phyloP scores from a whole-genome alignment of 2,888 invertebrate genomes.

The Cremastinae sp. region DNA sequence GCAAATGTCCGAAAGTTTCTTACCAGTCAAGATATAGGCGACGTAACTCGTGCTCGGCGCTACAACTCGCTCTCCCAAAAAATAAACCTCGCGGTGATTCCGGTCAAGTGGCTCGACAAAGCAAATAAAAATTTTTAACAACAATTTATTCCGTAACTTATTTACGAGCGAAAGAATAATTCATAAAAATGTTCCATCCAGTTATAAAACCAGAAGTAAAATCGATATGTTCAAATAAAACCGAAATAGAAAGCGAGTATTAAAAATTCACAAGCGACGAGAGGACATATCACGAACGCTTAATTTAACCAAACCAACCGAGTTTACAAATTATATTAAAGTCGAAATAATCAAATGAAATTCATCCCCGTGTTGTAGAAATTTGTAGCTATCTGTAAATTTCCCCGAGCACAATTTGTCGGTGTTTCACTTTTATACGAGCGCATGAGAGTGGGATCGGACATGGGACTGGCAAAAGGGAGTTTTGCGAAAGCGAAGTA shows the following conservation, averaged over 20 bases:
- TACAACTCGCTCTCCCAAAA: too few relatives aligned
- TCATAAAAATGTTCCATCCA: too few relatives aligned
- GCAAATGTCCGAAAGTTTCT: conserved; percentile 50
- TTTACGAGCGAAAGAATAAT: too few relatives aligned
- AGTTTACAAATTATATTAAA: background rate
- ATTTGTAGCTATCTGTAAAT: background rate
- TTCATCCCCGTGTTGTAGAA: background rate
- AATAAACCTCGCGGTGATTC: conserved; percentile 11
- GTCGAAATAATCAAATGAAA: background rate
- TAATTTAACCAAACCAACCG: background rate
- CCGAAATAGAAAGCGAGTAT: too few relatives aligned
- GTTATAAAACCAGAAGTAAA: too few relatives aligned
- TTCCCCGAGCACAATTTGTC: background rate
- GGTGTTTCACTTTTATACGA: background rate
- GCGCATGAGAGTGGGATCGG: background rate
- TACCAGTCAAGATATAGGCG: conserved; percentile 6
- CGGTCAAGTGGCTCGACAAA: too few relatives aligned
- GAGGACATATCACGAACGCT: too few relatives aligned
- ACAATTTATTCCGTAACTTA: too few relatives aligned
- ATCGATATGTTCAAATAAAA: too few relatives aligned
- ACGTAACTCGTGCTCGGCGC: background rate
- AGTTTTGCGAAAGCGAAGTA: background rate
- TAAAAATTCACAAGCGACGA: too few relatives aligned
- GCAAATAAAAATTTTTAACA: too few relatives aligned
- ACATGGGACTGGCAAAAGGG: conserved; percentile 8